A percentile compares a stretch with the other conserved stretches of the same genome.
phyloP scores from a whole-genome alignment of 1,140 invertebrate genomes.

The Portunus trituberculatus region DNA sequence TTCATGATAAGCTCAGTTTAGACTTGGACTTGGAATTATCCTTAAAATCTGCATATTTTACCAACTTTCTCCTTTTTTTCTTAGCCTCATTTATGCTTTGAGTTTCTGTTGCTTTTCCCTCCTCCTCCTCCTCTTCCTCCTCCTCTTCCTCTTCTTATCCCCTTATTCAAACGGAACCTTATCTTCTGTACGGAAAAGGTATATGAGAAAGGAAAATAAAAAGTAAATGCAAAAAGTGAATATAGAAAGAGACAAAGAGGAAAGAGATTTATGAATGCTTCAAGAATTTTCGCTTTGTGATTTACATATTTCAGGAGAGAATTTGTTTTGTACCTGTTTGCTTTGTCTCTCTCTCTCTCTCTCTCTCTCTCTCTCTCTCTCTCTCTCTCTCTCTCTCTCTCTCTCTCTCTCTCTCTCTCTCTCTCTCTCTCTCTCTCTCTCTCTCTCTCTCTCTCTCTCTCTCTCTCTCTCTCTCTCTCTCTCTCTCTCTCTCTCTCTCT shows the following conservation, averaged over 20 bases:
- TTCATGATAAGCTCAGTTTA: slow-evolving; percentile 23
- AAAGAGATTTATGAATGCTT: too few species aligned
- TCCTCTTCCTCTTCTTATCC: too few species aligned
- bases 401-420: neutral
- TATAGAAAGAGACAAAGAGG: too few species aligned
- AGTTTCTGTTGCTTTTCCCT: neutral
- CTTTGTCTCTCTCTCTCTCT: neutral
- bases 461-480: neutral
- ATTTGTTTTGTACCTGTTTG: neutral
- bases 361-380: slow-evolving; percentile 11
- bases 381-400: neutral
- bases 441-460: neutral
- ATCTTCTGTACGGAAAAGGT: too few species aligned
- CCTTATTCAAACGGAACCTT: neutral
- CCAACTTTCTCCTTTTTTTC: neutral
- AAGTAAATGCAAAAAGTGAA: too few species aligned
- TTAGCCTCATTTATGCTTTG: neutral
- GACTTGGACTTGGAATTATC: neutral
- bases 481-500: slow-evolving; percentile 9
- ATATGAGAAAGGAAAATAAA: too few species aligned
- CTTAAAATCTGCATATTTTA: slow-evolving; percentile 4
- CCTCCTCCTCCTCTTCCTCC: neutral
- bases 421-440: slow-evolving; percentile 11
- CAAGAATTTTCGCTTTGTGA: too few species aligned
- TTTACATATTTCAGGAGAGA: too few species aligned